Base-by-base conservation (phyloP, 2,888 invertebrate species). In the Stictocephala bisonia region DNA sequence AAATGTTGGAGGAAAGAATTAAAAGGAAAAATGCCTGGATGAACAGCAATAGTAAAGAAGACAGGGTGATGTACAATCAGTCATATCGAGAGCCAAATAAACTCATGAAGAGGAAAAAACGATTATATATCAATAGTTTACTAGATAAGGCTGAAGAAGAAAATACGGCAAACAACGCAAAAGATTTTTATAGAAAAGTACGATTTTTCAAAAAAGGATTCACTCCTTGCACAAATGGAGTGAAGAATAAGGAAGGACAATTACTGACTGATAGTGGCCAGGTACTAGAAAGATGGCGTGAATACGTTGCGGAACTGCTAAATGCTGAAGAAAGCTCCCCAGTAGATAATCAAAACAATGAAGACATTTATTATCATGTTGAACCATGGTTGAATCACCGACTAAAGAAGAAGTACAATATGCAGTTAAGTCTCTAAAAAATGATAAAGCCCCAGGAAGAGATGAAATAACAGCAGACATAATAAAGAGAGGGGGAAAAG, bases 371-470 rank as follows among this genome's bases (percentile, higher is more conserved):
- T 3, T 18, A 64, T 1, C 18, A 53, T 64, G 66, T 48, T n/a
- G 60, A 74, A 40, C 40, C 44, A 35, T 24, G 27, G 60, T 72
- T 7, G 26, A 56, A 18, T 35, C 18, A 41, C 27, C 72, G 58
- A 56, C 6, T 7, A n/a, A 20, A 67, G 56, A 48, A 67, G 74
- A 71, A 66, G 67, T 66, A 13, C 29, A 20, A 44, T 18, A 40
- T 26, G 48, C 66, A n/a, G 60, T 74, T 20, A 66, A 72, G 24
- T 51, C 50, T 22, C 24, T 74, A 27, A 71, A 74, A 74, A 58
- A 74, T 44, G 13, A 44, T 13, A 44, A 13, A 13, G 44, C 50
- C 9, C 66, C 71, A 40, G 58, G 58, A 11, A 40, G 41, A 56
- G 69, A 73, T 41, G 69, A 66, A 15, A 58, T 73, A 9, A 51